A percentile compares a stretch with the other conserved stretches of the same genome.
phyloP scores from a whole-genome alignment of 1,140 invertebrate species.

The Anastrepha ludens region DNA sequence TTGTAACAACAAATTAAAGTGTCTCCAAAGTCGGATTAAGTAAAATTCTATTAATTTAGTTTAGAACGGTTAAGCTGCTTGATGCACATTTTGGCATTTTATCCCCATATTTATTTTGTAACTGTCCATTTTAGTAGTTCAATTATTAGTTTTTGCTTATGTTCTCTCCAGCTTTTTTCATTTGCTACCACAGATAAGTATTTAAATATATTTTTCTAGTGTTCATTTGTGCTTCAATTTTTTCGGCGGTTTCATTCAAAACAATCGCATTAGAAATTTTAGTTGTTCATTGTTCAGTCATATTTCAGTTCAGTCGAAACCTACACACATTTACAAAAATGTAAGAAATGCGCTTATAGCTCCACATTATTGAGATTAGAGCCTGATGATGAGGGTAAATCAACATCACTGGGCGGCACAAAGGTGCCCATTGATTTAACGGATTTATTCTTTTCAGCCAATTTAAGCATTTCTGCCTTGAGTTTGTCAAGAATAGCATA shows the following conservation, averaged over 20 bases:
- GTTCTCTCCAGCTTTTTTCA: no score
- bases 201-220: not conserved
- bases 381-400: slow-evolving; percentile 81
- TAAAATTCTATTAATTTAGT: no score
- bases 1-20: no score
- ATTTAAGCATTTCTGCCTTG: slow-evolving; percentile 89
- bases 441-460: slow-evolving; percentile 81
- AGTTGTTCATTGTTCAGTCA: slow-evolving; percentile 59
- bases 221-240: not conserved
- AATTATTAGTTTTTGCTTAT: no score
- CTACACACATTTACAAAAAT: not conserved
- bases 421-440: slow-evolving; percentile 85
- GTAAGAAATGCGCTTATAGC: slow-evolving; percentile 60
- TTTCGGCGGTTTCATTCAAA: no score
- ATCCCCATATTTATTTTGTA: no score
- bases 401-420: slow-evolving; percentile 79
- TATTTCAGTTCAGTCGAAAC: not conserved
- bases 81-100: no score
- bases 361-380: slow-evolving; percentile 82
- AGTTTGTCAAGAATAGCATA: slow-evolving; percentile 94
- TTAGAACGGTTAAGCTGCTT: no score
- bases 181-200: no score
- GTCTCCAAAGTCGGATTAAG: no score
- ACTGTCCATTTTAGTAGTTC: no score
- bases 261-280: not conserved